A percentile compares a stretch with the other conserved stretches of the same genome.
phyloP scores from a whole-genome alignment of 2,888 invertebrate species.

The Megastigmus dorsalis region DNA sequence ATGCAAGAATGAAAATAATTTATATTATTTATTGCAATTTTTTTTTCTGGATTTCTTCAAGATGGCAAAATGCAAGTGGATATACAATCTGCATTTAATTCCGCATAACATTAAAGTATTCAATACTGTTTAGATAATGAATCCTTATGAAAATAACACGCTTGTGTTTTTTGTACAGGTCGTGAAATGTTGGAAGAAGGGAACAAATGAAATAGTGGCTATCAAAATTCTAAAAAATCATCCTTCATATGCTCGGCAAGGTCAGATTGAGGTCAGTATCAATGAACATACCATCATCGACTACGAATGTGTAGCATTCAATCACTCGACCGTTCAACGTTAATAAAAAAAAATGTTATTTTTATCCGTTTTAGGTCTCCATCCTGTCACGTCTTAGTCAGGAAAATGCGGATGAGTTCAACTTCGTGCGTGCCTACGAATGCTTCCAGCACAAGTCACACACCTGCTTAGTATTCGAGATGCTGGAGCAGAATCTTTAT shows the following conservation, averaged over 20 bases:
- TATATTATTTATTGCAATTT: no score
- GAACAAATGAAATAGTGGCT: constrained; percentile 99
- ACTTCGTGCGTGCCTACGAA: constrained; percentile 99
- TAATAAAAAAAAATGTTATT: constrained; percentile 20
- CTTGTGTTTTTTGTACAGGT: constrained; percentile 82
- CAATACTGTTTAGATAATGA: no score
- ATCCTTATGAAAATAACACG: no score
- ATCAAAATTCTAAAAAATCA: constrained; percentile 99
- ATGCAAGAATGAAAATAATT: no score
- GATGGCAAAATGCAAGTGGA: no score
- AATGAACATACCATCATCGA: background rate
- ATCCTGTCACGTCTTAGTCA: constrained; percentile 94
- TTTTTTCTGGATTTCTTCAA: no score
- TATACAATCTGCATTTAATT: no score
- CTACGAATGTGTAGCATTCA: background rate
- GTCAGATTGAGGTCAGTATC: constrained; percentile 95
- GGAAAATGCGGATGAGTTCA: constrained; percentile 99
- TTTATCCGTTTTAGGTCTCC: constrained; percentile 82
- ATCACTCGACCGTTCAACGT: background rate
- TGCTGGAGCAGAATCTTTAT: constrained; percentile 99
- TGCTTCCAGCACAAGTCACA: constrained; percentile 99
- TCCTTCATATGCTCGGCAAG: constrained; percentile 99
- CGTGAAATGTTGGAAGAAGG: constrained; percentile 99
- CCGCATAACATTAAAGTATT: no score
- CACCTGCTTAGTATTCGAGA: constrained; percentile 99